Evolutionary conservation across 1,140 invertebrate genomes (phyloP), one percentile per base, ranked within the genome.

Genomic region (Cydia fagiglandana): DNA sequence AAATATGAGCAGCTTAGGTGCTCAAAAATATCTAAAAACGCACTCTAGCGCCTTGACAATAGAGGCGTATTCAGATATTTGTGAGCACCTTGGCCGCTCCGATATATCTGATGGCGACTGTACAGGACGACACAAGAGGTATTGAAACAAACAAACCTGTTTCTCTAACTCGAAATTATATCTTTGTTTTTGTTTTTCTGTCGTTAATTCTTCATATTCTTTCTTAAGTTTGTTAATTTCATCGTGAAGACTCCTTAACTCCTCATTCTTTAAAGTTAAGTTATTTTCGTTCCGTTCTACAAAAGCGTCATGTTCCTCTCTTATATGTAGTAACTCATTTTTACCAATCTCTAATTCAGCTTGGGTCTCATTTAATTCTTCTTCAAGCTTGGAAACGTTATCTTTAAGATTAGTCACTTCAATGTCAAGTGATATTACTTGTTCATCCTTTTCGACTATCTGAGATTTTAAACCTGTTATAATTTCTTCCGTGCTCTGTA

Each of bases 311-410:
- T 86, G 81, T 75, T 89, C 86, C 78, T 86, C 84, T 76, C 77
- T 85, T 64, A 87, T 77, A 56, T 41, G 83, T 20, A 87, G 53
- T 24, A 85, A 76, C 76, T 88, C 86, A 82, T 88, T 88, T 74
- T 78, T 87, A 15, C 83, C 81, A 75, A 88, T 87, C 79, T 86
- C 86, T 78, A 90, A 75, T 76, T 88, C 88, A 13, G 84, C 86
- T 66, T 81, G 79, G 0, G 84, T 81, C 77, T 90, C 86, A 50
- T 76, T 79, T 30, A 86, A 66, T 73, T 88, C 85, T n/a, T 86
- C 86, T 76, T 78, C 80, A 17, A 88, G 74, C 41, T 80, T 78
- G 17, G 53, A 28, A 17, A 82, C 73, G 74, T 88, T 84, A 38
- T 84, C 80, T 15, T 80, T 64, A 13, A 87, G 66, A 73, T 85